Evolutionary conservation across 2,888 invertebrate species (phyloP).

Genomic region (Drosophila suboccidentalis): DNA sequence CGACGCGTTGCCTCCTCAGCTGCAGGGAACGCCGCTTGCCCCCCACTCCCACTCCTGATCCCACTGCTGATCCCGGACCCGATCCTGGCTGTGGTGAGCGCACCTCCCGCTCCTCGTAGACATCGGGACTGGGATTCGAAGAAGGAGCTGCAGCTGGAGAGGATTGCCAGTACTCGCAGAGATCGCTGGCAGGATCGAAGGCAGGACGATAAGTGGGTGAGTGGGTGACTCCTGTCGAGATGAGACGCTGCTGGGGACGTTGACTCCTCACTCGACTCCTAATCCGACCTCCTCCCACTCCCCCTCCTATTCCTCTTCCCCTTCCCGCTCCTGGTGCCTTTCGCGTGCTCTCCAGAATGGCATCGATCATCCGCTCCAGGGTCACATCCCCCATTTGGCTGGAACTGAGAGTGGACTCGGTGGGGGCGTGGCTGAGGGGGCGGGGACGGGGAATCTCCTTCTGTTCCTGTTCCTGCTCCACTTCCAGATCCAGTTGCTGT

Average conservation of each 20-base stretch:
- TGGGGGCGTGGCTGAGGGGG: background rate
- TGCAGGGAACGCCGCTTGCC: constrained; percentile 54
- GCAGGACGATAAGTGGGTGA: constrained; percentile 85
- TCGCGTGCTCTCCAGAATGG: constrained; percentile 85
- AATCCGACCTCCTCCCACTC: constrained; percentile 10
- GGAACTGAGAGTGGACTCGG: constrained; percentile 75
- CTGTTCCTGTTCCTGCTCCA: constrained; percentile 35
- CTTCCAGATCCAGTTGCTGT: background rate
- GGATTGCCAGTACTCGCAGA: constrained; percentile 84
- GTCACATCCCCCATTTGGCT: constrained; percentile 85
- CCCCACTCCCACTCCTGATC: background rate
- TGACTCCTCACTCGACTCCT: constrained; percentile 20
- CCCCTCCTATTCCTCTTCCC: background rate
- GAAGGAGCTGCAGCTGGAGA: constrained; percentile 6
- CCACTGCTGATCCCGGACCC: background rate
- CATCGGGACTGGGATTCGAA: constrained; percentile 4
- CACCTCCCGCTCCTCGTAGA: constrained; percentile 83
- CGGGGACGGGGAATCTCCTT: constrained; percentile 21
- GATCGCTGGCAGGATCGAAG: constrained; percentile 85
- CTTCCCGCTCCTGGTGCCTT: constrained; percentile 64
- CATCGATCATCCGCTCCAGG: constrained; percentile 85
- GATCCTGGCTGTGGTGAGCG: constrained; percentile 66
- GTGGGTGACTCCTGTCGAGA: constrained; percentile 69
- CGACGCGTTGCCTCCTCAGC: constrained; percentile 82
- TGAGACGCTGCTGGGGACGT: constrained; percentile 18